Conservation (phyloP, 2,797 vertebrate genomes). For the Miichthys miiuy region DNA sequence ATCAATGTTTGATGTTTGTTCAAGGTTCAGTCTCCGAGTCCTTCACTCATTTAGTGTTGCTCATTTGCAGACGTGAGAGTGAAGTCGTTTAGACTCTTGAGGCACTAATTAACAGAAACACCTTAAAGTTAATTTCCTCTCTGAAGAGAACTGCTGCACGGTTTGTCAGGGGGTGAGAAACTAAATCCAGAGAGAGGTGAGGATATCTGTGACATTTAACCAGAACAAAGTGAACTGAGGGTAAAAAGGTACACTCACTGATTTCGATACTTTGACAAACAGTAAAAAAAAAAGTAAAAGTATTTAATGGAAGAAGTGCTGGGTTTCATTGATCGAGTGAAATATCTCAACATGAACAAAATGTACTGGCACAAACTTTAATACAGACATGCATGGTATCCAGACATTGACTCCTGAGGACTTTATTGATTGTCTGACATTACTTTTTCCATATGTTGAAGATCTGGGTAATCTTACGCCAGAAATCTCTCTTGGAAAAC, state of each 20-base stretch:
- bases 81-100: conserved; percentile 3
- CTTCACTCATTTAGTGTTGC: conserved; percentile 17
- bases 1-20: background rate
- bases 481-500: too few relatives aligned
- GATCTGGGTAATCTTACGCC: too few relatives aligned
- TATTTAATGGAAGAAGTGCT: background rate
- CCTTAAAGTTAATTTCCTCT: conserved; percentile 24
- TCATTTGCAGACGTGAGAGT: conserved; percentile 30
- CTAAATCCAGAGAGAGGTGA: background rate
- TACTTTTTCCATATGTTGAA: too few relatives aligned
- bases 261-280: background rate
- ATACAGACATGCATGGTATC: background rate
- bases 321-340: background rate
- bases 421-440: background rate
- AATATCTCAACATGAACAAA: background rate
- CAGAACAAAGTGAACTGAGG: background rate
- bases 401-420: background rate
- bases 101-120: conserved; percentile 38
- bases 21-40: background rate
- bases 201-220: background rate
- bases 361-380: background rate
- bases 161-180: conserved; percentile 8
- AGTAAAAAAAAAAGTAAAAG: too few relatives aligned
- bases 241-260: background rate
- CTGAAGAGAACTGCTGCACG: background rate